Conservation (phyloP, 1,140 invertebrate species). For the Euwallacea fornicatus region DNA sequence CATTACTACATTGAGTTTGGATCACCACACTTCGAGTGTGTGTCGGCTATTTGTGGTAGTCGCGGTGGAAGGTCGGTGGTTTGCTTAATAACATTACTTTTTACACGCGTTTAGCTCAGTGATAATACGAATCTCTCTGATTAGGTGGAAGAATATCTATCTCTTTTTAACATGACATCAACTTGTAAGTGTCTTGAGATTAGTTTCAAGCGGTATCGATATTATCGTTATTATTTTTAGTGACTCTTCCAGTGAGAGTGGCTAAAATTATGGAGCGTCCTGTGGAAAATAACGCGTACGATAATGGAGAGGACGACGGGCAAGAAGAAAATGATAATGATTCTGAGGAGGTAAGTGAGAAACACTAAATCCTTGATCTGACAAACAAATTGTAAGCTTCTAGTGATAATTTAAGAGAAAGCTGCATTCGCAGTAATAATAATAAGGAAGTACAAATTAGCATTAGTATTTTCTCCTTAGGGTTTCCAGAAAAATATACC, state of each 20-base stretch:
- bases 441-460: background rate
- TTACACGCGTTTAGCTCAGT: conserved; percentile 2
- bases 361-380: background rate
- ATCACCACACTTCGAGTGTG: conserved; percentile 1
- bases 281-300: conserved; percentile 17
- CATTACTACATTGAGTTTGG: conserved; percentile 6
- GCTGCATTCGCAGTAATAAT: background rate
- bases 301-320: conserved; percentile 25
- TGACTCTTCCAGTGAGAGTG: conserved; percentile 28
- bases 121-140: conserved; percentile 1
- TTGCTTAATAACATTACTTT: conserved; percentile 15
- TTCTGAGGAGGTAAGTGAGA: conserved; percentile 31
- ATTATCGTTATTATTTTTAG: conserved; percentile 24
- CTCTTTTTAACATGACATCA: conserved; percentile 26
- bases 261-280: conserved; percentile 28
- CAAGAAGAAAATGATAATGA: conserved; percentile 31
- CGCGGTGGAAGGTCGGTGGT: conserved; percentile 4
- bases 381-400: background rate
- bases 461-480: conserved; percentile 4
- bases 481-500: no score
- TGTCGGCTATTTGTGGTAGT: conserved; percentile 1
- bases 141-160: conserved; percentile 3
- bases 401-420: background rate
- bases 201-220: background rate
- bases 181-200: conserved; percentile 27